These are phyloP conservation scores for Zophobas morio DNA, from an alignment of 1,140 invertebrate genomes.

Conservation along the genomic window DNA sequence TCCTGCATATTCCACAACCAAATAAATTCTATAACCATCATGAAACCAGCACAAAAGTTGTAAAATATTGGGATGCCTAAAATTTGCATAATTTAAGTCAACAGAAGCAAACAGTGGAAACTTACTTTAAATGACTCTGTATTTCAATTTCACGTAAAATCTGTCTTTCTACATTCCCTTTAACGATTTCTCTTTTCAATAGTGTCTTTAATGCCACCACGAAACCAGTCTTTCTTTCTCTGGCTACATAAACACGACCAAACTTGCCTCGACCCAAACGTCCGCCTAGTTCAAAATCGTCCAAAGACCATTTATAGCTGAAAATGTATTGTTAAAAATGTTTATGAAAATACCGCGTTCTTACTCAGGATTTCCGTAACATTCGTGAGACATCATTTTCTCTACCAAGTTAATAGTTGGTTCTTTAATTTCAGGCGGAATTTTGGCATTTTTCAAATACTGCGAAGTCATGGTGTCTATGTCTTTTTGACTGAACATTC, in stretches of 20 bases:
- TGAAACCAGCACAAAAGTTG: constrained; percentile 93
- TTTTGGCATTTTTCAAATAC: constrained; percentile 50
- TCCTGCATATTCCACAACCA: constrained; percentile 94
- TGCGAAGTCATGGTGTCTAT: constrained; percentile 45
- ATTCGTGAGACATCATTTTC: constrained; percentile 69
- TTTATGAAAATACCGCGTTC: neutral
- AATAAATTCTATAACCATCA: constrained; percentile 89
- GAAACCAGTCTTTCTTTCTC: constrained; percentile 87
- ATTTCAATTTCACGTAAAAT: constrained; percentile 96
- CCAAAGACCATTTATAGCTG: constrained; percentile 81
- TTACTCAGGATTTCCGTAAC: constrained; percentile 65
- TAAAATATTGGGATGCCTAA: constrained; percentile 92
- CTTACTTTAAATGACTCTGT: constrained; percentile 87
- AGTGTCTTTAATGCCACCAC: constrained; percentile 94
- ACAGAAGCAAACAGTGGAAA: neutral
- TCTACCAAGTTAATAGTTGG: constrained; percentile 56
- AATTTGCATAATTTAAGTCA: constrained; percentile 57
- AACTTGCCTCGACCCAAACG: constrained; percentile 92
- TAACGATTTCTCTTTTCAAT: constrained; percentile 87
- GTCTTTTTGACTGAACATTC: neutral
- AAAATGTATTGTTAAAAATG: constrained; percentile 50
- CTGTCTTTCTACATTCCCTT: constrained; percentile 85
- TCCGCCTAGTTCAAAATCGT: constrained; percentile 90
- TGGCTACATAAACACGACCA: constrained; percentile 92
- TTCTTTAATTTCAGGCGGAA: constrained; percentile 43